Percentiles rank a stretch among this genome's conserved stretches.
Conservation (phyloP, 2,888 invertebrate genomes). For the Brenthis hecate region DNA sequence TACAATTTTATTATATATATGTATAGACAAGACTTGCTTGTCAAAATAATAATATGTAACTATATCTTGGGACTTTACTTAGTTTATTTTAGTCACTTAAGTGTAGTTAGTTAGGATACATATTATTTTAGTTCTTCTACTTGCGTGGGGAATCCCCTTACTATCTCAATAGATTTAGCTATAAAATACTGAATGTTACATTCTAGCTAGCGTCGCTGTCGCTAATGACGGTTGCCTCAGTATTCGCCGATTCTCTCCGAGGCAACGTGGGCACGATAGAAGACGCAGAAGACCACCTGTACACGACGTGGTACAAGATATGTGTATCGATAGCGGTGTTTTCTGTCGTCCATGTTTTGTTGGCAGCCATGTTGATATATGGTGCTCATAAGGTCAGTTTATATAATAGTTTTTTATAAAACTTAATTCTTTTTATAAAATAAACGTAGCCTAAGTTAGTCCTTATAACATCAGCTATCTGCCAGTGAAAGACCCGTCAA, state of each 20-base stretch:
- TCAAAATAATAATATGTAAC: too few species aligned
- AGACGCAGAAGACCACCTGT: conserved; percentile 52
- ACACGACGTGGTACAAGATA: conserved; percentile 55
- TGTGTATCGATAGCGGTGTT: conserved; percentile 49
- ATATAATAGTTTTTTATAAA: neutral
- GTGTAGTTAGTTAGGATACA: too few species aligned
- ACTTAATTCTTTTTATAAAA: neutral
- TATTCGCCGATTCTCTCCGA: conserved; percentile 54
- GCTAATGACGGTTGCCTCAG: conserved; percentile 54
- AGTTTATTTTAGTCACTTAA: too few species aligned
- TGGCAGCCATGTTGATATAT: conserved; percentile 56
- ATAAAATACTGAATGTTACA: neutral
- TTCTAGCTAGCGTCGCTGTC: conserved; percentile 55
- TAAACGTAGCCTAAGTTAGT: neutral
- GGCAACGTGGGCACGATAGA: conserved; percentile 51
- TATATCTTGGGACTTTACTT: too few species aligned
- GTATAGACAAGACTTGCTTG: too few species aligned
- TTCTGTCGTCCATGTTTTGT: conserved; percentile 55
- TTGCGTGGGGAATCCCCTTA: too few species aligned
- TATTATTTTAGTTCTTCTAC: too few species aligned
- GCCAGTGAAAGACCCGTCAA: too few species aligned
- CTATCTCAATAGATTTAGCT: too few species aligned
- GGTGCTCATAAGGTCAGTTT: conserved; percentile 55
- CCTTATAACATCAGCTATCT: too few species aligned
- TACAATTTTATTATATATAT: too few species aligned